Evolutionary conservation across 1,140 invertebrate species (phyloP), one percentile per base, ranked within the genome.

Genomic region (Ceratina japonica): DNA sequence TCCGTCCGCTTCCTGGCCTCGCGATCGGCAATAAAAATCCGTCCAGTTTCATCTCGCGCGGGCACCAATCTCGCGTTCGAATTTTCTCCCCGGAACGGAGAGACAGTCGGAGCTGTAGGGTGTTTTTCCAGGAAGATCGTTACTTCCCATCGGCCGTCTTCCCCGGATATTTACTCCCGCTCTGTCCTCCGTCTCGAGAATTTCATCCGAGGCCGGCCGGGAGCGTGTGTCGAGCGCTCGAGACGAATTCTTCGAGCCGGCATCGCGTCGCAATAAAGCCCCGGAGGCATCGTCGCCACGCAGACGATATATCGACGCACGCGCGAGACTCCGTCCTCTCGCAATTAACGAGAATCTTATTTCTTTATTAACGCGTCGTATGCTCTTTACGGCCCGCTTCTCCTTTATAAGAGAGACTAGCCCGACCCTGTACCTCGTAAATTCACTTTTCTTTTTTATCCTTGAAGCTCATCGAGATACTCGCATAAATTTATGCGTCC

Each of bases 71-170:
- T 52, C 65, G 54, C 18, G 63, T 7, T 22, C 63, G 54, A 75
- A 54, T 13, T 56, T 49, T 31, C 12, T 37, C 18, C 2, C 13
- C 37, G 37, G 49, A 54, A 20, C 31, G 20, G n/a, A 51, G n/a
- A 51, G 16, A 44, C n/a, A 56, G 54, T 10, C 44, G 3, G 20
- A 83, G 37, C 61, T 61, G 62, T 51, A 18, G n/a, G 61, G 56
- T 86, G 75, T 82, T 86, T 79, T 85, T 79, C 80, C 75, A 85
- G 49, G 71, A 22, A 58, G 80, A 85, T 85, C 80, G 84, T 85
- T 86, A 86, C 74, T 85, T 86, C 75, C 79, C 71, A 85, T 85
- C 71, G 74, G 61, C 62, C 54, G 68, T 56, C 64, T 63, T 81
- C 58, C 62, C 31, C 52, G 66, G 70, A 85, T 85, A 85, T 85